phyloP scores from a whole-genome alignment of 2,113 vertebrate genomes.

The Mormyrus lacerda region DNA sequence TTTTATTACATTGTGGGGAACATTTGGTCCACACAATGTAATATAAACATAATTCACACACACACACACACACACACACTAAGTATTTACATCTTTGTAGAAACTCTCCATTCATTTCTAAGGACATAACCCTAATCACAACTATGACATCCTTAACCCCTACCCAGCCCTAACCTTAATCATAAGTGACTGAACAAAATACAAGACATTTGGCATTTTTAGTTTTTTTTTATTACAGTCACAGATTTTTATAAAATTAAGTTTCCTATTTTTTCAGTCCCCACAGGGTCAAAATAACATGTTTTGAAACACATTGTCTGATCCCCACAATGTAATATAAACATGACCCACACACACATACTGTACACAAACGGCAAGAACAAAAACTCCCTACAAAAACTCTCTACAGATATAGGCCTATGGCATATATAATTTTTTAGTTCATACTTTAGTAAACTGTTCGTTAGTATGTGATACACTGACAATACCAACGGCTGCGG shows the following conservation, averaged over 20 bases:
- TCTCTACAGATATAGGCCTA: background rate
- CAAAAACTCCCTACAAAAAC: background rate
- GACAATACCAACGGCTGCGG: background rate
- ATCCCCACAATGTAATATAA: background rate
- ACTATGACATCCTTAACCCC: too few species aligned
- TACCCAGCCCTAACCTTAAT: too few species aligned
- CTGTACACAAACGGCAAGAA: slow-evolving; percentile 14
- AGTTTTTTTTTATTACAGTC: too few species aligned
- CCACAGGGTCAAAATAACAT: too few species aligned
- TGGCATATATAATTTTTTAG: background rate
- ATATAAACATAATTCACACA: background rate
- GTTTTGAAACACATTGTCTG: background rate
- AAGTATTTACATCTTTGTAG: too few species aligned
- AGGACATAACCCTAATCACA: too few species aligned
- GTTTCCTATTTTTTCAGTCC: too few species aligned
- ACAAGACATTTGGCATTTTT: too few species aligned
- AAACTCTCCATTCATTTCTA: too few species aligned
- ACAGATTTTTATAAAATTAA: too few species aligned
- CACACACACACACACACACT: background rate
- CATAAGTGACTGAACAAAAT: too few species aligned
- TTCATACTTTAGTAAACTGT: background rate
- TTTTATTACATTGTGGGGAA: too few species aligned
- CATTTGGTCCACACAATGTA: background rate
- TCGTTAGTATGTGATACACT: background rate
- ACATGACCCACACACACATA: background rate